Evolutionary conservation across 2,113 vertebrate genomes (phyloP).

Genomic region (Leiothrix lutea): DNA sequence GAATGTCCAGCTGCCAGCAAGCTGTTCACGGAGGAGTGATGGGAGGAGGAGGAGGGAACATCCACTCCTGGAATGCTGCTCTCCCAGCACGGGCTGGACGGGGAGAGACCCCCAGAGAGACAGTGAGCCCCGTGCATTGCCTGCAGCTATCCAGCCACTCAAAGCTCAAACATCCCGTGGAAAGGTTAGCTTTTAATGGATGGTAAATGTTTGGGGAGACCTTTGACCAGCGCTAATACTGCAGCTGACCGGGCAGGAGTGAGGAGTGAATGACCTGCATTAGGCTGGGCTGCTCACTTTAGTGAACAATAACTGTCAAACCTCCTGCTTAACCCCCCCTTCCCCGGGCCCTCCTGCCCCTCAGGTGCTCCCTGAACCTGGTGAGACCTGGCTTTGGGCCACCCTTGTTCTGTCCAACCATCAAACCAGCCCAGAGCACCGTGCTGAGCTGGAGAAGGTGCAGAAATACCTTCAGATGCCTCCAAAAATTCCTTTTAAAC

Average conservation of each 20-base stretch:
- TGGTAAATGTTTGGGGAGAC: constrained; percentile 66
- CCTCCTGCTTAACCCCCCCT: neutral
- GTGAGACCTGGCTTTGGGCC: neutral
- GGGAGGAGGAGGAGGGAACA: constrained; percentile 8
- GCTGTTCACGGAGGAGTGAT: neutral
- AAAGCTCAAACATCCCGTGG: constrained; percentile 6
- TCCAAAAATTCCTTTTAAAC: neutral
- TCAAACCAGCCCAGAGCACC: neutral
- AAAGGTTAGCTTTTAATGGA: constrained; percentile 68
- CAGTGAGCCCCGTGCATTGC: neutral
- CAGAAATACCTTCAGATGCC: neutral
- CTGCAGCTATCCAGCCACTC: constrained; percentile 26
- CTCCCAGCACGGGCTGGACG: neutral
- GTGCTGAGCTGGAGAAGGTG: neutral
- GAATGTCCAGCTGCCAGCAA: constrained; percentile 50
- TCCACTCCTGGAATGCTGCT: constrained; percentile 7
- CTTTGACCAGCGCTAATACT: constrained; percentile 67
- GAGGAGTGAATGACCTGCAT: constrained; percentile 10
- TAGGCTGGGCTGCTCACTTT: constrained; percentile 48
- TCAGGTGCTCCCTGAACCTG: neutral
- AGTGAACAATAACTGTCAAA: constrained; percentile 10
- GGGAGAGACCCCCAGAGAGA: constrained; percentile 16
- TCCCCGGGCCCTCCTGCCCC: neutral
- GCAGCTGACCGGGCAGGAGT: constrained; percentile 38
- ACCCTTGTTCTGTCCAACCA: neutral